Evolutionary conservation across 2,888 invertebrate genomes (phyloP), one percentile per base, ranked within the genome.

Genomic region (Cryptocheilus praepositus): DNA sequence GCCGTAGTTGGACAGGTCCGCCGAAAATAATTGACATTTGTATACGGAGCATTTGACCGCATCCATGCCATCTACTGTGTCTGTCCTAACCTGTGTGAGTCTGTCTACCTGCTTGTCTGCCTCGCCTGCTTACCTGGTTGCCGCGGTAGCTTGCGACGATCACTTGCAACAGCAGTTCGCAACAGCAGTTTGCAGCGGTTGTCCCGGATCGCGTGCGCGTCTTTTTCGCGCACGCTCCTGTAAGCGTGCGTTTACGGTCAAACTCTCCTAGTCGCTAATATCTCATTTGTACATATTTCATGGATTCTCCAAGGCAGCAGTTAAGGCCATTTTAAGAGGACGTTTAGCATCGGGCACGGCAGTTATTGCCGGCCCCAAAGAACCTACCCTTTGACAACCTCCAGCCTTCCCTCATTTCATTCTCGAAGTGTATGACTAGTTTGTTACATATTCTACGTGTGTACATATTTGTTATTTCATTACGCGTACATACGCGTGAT

Each of bases 381-480:
- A 15, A 36, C 49, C 49, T 8, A 49, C 18, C 53, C 22, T 53
- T 36, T 11, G 16, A 53, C 21, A 5, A 21, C 54, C 36, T 65
- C 54, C 52, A 65, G 60, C 60, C 36, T 36, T 36, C 79, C 73
- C 71, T 18, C 71, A 77, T 79, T 49, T 82, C 77, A 80, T 81
- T 82, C 79, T 78, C 81, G 69, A 72, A 73, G 63, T 84, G 84
- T 86, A 86, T 85, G 86, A 86, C 84, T 86, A 88, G 86, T 88
- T 87, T 88, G 86, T 88, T 88, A 84, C 86, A 79, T 74, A 74
- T 70, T 82, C 83, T 84, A 85, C 86, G 83, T 82, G 84, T 87
- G 87, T 88, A 87, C 81, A 88, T 88, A 88, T 83, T 87, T 88
- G 86, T 88, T 87, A 87, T 80, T 81, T 82, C 84, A 83, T 68